Conservation (phyloP, 2,113 vertebrate species). For the Alligator sinensis region DNA sequence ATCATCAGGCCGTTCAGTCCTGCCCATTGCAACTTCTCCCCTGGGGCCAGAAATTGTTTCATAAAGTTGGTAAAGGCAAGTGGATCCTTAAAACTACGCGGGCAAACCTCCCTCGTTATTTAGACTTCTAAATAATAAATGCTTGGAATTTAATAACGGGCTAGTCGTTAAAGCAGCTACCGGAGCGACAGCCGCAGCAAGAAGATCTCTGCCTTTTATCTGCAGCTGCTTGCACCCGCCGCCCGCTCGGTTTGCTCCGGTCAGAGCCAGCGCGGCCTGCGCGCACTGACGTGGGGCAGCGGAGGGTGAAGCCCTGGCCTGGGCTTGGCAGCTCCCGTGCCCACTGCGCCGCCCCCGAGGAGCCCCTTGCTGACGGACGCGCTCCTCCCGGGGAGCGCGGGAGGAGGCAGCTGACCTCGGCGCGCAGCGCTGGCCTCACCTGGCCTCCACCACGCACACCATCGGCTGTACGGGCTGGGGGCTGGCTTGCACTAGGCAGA, state of each 20-base stretch:
- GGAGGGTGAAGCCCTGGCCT: too few species aligned
- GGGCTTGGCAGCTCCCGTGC: too few species aligned
- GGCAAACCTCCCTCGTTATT: background rate
- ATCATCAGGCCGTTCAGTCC: conserved; percentile 51
- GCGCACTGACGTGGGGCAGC: too few species aligned
- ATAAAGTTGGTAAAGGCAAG: background rate
- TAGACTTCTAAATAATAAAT: background rate
- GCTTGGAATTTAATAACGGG: rapidly evolving
- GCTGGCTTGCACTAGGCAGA: too few species aligned
- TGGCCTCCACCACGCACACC: too few species aligned
- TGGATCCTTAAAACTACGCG: background rate
- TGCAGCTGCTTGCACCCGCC: background rate
- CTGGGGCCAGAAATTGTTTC: conserved; percentile 7
- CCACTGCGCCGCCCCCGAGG: too few species aligned
- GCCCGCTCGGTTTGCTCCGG: background rate
- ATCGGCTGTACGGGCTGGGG: too few species aligned
- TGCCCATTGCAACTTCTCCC: conserved; percentile 56
- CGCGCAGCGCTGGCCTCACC: too few species aligned
- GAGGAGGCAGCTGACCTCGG: too few species aligned
- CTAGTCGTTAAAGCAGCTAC: background rate
- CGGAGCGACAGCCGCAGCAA: background rate
- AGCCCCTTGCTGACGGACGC: too few species aligned
- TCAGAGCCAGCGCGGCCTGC: background rate
- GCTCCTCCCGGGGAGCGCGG: too few species aligned
- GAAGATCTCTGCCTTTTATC: background rate